Evolutionary conservation across 2,113 vertebrate genomes (phyloP).

Genomic region (Hypanus sabinus): DNA sequence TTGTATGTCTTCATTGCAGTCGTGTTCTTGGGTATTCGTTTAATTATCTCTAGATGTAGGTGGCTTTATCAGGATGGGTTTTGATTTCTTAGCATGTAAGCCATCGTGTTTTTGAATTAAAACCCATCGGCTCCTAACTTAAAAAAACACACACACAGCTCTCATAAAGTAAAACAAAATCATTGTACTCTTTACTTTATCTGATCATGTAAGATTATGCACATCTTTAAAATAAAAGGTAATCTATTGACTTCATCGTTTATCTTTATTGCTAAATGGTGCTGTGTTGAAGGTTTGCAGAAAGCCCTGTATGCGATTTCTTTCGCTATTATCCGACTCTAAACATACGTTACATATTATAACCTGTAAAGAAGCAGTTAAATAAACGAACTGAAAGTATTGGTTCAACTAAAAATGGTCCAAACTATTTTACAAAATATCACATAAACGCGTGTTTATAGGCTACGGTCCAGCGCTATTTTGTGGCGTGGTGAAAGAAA

Average conservation of each 20-base stretch:
- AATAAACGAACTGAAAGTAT: background rate
- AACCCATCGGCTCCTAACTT: constrained; percentile 37
- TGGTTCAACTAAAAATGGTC: background rate
- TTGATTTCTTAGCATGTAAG: constrained; percentile 36
- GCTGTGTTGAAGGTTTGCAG: background rate
- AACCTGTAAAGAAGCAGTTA: background rate
- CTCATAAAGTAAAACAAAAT: constrained; percentile 24
- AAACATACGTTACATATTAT: background rate
- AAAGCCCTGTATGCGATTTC: background rate
- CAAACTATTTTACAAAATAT: background rate
- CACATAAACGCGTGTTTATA: constrained; percentile 42
- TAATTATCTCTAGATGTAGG: constrained; percentile 18
- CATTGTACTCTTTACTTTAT: constrained; percentile 33
- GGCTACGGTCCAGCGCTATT: too few relatives aligned
- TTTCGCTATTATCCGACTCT: background rate
- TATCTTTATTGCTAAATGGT: constrained; percentile 18
- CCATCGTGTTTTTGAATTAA: constrained; percentile 39
- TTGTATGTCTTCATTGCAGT: constrained; percentile 30
- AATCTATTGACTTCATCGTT: constrained; percentile 36
- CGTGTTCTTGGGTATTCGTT: constrained; percentile 22
- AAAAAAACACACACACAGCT: constrained; percentile 20
- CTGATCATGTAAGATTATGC: constrained; percentile 31
- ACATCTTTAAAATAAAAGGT: constrained; percentile 37
- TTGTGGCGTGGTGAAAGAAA: constrained; percentile 42
- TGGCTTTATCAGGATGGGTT: constrained; percentile 29